Evolutionary conservation across 2,797 vertebrate species (phyloP), one percentile per base, ranked within the genome.

Genomic region (Malacoctenus gilli): DNA sequence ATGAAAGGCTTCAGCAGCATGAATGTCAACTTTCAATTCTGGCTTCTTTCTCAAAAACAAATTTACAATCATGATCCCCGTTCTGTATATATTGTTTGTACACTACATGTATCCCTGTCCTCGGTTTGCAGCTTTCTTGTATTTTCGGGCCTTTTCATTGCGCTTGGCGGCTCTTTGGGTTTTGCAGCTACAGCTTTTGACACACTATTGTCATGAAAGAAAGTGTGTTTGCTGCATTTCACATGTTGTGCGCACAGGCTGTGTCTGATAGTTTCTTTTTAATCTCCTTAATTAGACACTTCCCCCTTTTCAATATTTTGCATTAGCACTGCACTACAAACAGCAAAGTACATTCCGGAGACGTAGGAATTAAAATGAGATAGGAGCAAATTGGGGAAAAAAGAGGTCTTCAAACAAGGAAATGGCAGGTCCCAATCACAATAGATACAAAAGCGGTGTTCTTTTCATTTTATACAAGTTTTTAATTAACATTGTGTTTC

Each of bases 401-500:
- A 67, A 68, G 40, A 1, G 0, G 12, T 34, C 10, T 42, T 57
- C 8, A 44, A 52, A 37, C 5, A 66, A 65, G 22, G 23, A 69
- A 52, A 59, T 43, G 49, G 64, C 40, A 44, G 16, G 59, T 38
- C 72, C 21, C 20, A 57, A 34, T 68, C 54, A 68, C 49, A 76
- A 58, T 48, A 61, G 42, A 55, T 63, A 59, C 38, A 31, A 70
- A 32, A 46, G 47, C 43, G 43, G 18, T 36, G 39, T 55, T 74
- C 44, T 63, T 37, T 64, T 59, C 10, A 54, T 32, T 44, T 64
- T 44, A 40, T 40, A 49, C 15, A 52, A 34, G 30, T 58, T 68
- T 73, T 64, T 66, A 76, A 72, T 76, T 65, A 76, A 59, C 19
- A 3, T 31, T 59, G 23, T 39, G 52, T 58, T 63, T 58, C 40